Base-by-base conservation (phyloP, 2,113 vertebrate genomes). In the Microtus oregoni region DNA sequence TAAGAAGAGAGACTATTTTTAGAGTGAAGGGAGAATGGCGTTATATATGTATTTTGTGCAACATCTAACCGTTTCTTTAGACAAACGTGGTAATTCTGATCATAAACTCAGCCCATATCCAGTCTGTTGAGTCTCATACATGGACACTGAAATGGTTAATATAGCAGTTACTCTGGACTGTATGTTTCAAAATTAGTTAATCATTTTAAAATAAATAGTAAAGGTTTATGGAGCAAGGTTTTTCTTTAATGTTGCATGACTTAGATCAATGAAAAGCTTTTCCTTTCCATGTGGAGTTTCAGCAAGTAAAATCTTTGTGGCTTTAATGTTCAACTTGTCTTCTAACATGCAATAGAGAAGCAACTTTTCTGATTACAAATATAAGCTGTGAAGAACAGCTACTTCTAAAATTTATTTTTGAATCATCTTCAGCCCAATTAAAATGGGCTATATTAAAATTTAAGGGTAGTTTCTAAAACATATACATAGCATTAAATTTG, bases 401-500 rank as follows among this genome's bases (percentile, higher is more conserved):
- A 61, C 76, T 67, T 81, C 82, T 89, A 96, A 86, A 95, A 94
- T 70, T 94, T 96, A 26, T 68, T 96, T 94, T 96, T 89, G 85
- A 94, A 91, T 97, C 0, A 0, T 97, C 92, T 92, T 95, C 97
- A 79, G 78, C 85, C 79, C 96, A 97, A 96, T 96, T 97, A 97
- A 89, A 97, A 96, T 81, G 44, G 28, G 75, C 14, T 89, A 0
- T 96, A 97, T 97, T 98, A 98, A 97, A 97, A 95, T 97, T 97
- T 97, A 97, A 97, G 24, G n/a, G 67, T 92, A 95, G 97, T 94
- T 97, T 85, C 96, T 95, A 79, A 94, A 77, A 72, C 95, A 68
- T 86, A 95, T 44, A 94, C 11, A 3, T 75, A 98, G 63, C 92
- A 98, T 96, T 98, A 98, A 97, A 97, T 97, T 97, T 97, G 85